A percentile compares a stretch with the other conserved stretches of the same genome.
Conservation (phyloP, 1,140 invertebrate species). For the Brachionus sp. region DNA sequence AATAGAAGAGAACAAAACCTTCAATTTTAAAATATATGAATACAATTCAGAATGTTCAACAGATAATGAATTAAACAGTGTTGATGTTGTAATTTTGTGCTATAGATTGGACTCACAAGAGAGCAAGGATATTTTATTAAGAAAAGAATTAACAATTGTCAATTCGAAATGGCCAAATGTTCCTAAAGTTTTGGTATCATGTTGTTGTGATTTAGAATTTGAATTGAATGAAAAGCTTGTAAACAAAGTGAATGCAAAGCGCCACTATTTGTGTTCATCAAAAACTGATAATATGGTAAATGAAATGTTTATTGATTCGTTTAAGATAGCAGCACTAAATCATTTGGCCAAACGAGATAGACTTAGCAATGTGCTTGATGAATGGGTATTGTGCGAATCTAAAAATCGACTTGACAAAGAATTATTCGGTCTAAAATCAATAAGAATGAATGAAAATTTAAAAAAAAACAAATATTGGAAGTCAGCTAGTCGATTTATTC, state of each 20-base stretch:
- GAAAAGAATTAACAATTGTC: neutral
- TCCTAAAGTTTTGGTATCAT: neutral
- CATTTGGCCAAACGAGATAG: neutral
- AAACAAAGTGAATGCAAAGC: neutral
- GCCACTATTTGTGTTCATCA: neutral
- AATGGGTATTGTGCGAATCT: neutral
- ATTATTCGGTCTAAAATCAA: neutral
- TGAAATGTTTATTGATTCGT: slow-evolving; percentile 24
- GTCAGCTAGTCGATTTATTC: neutral
- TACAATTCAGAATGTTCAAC: neutral
- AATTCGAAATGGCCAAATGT: neutral
- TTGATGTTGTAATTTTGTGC: slow-evolving; percentile 20
- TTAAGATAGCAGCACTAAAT: neutral
- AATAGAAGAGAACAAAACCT: neutral
- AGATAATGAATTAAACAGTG: neutral
- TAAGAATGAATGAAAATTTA: neutral
- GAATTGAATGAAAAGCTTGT: neutral
- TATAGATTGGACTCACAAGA: neutral
- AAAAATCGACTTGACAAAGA: neutral
- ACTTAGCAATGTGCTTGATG: neutral
- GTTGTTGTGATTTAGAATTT: neutral
- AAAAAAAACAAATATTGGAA: neutral
- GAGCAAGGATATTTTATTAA: neutral
- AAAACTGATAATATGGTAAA: neutral
- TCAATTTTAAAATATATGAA: slow-evolving; percentile 15